These are phyloP conservation scores for Gallinago solitaria DNA, from an alignment of 2,797 vertebrate species.

Conservation along the genomic window DNA sequence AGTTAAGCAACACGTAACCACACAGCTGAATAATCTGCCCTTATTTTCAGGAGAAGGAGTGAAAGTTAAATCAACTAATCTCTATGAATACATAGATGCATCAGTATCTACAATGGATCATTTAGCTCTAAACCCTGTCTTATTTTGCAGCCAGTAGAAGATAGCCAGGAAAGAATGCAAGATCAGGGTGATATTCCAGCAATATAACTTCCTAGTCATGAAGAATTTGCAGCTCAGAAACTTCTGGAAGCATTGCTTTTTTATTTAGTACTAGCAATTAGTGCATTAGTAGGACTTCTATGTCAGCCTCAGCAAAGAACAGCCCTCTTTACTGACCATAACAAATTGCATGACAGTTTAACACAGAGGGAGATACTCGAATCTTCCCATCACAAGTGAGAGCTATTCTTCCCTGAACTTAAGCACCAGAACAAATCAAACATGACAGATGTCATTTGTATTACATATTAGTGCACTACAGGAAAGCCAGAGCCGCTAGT, in stretches of 20 bases:
- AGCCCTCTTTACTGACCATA: not conserved
- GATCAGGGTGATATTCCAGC: not conserved
- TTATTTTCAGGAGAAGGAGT: not conserved
- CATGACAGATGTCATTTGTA: slow-evolving; percentile 29
- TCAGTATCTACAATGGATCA: not conserved
- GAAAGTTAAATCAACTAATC: not conserved
- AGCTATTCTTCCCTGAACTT: not conserved
- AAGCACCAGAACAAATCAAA: slow-evolving; percentile 42
- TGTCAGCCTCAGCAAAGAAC: not conserved
- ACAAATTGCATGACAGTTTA: not conserved
- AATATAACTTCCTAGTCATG: not conserved
- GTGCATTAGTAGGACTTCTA: not conserved
- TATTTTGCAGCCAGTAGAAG: not conserved
- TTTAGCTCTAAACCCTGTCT: not conserved
- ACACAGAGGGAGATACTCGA: not conserved
- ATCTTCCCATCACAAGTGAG: not conserved
- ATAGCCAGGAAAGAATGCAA: not conserved
- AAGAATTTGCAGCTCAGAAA: not conserved
- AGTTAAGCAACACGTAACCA: not conserved
- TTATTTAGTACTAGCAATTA: not conserved
- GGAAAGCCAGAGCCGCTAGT: not conserved
- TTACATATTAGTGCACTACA: not conserved
- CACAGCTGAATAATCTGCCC: not conserved
- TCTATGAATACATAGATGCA: not conserved
- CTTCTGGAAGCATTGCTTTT: not conserved